Evolutionary conservation across 2,113 vertebrate species (phyloP).

Genomic region (Emydura subglobosa): DNA sequence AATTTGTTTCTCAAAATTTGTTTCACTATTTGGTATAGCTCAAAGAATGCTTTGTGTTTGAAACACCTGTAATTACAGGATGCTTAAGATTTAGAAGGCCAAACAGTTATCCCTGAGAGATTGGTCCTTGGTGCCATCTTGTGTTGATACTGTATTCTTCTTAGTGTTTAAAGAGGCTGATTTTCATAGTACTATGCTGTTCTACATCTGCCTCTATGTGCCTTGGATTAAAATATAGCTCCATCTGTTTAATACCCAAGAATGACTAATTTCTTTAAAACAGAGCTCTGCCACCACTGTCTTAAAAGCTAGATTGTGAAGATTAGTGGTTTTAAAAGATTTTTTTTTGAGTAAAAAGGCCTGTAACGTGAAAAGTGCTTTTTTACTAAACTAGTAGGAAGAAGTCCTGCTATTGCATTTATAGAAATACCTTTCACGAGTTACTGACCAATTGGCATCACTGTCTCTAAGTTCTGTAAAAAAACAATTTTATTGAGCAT

Average conservation of each 20-base stretch:
- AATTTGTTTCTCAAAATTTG: background rate
- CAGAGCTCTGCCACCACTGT: fast-evolving
- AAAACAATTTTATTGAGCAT: background rate
- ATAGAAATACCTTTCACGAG: background rate
- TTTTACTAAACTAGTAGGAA: background rate
- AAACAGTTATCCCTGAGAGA: slow-evolving; percentile 37
- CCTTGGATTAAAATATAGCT: fast-evolving
- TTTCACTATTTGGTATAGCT: slow-evolving; percentile 14
- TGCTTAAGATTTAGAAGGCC: slow-evolving; percentile 1
- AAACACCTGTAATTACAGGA: slow-evolving; percentile 23
- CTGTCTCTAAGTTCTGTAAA: background rate
- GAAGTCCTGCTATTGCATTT: fast-evolving
- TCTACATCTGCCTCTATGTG: fast-evolving
- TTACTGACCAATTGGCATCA: background rate
- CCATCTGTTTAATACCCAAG: background rate
- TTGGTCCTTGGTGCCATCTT: slow-evolving; percentile 79
- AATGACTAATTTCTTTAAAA: background rate
- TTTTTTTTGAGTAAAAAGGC: background rate
- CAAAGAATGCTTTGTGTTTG: slow-evolving; percentile 13
- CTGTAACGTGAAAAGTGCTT: background rate
- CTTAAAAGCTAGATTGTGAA: fast-evolving
- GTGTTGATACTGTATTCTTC: slow-evolving; percentile 41
- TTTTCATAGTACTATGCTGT: background rate
- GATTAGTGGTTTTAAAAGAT: background rate
- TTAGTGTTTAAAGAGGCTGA: background rate